Base-by-base conservation (phyloP, 2,797 vertebrate genomes). In the Lepus townsendii region DNA sequence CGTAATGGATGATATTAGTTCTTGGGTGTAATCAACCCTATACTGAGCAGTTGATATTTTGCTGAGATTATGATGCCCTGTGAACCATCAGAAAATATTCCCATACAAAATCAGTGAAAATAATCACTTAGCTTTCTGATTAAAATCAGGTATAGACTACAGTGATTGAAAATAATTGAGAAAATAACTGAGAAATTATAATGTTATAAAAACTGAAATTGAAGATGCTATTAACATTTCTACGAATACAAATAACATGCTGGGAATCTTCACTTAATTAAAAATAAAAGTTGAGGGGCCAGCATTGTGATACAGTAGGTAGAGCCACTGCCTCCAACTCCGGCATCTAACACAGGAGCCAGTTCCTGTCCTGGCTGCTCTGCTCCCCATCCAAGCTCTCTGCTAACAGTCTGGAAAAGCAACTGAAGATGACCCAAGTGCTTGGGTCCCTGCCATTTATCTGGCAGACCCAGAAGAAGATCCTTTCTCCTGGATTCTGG, bases 71-170 rank as follows among this genome's bases (percentile, higher is more conserved):
- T 47, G 4, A 27, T 54, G 14, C 27, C 7, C 1, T 89, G 12
- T 30, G 20, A 7, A 84, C 2, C 19, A 32, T 54, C 8, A 60
- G 3, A 8, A 54, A 35, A 9, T 14, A 32, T 3, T 11, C 13
- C 75, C 60, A 50, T 85, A 75, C n/a, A 73, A 86, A 76, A 91
- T 78, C 4, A 78, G 10, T 52, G 30, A 91, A 89, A 84, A 68
- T 62, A 85, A 75, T 24, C 16, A 76, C 20, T 76, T 79, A 66
- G 8, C 32, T 75, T 38, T 32, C 69, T 54, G 19, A 17, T 27
- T 82, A 73, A 93, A 66, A 54, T 88, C 30, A 92, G 87, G 7
- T 62, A 0, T 11, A 88, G 8, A 17, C 52, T 93, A 26, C 8
- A 94, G 3, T 30, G 50, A 75, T 69, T 91, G 20, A 83, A 89